These are phyloP conservation scores for Lutjanus campechanus DNA, from an alignment of 2,797 vertebrate genomes.

Conservation along the genomic window DNA sequence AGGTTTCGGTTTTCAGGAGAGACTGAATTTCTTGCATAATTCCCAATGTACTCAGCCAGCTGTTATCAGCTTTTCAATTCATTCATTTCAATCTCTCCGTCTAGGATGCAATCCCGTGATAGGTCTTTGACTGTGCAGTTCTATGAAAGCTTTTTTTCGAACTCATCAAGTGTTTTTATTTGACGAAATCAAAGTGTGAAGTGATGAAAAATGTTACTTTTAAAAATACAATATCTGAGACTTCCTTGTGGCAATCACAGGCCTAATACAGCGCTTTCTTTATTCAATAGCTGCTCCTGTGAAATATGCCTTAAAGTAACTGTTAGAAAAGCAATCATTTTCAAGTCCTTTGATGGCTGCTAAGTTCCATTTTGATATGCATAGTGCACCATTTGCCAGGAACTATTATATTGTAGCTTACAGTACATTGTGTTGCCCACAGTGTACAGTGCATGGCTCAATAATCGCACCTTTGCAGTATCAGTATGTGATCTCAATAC, in stretches of 20 bases:
- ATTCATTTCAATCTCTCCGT: conserved; percentile 29
- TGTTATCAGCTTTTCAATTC: conserved; percentile 47
- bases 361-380: conserved; percentile 29
- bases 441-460: neutral
- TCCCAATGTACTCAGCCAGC: conserved; percentile 44
- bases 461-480: neutral
- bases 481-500: neutral
- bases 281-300: conserved; percentile 24
- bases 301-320: conserved; percentile 28
- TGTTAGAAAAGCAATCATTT: conserved; percentile 28
- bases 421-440: neutral
- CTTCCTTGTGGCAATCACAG: conserved; percentile 12
- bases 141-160: neutral
- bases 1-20: conserved; percentile 50
- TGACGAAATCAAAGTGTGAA: conserved; percentile 29
- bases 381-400: conserved; percentile 12
- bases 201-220: conserved; percentile 28
- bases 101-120: conserved; percentile 21
- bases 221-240: conserved; percentile 38
- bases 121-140: conserved; percentile 27
- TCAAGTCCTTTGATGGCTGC: conserved; percentile 27
- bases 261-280: conserved; percentile 29
- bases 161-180: conserved; percentile 48
- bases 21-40: conserved; percentile 40
- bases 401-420: conserved; percentile 16